Conservation (phyloP, 2,888 invertebrate genomes). For the Spisula solida region DNA sequence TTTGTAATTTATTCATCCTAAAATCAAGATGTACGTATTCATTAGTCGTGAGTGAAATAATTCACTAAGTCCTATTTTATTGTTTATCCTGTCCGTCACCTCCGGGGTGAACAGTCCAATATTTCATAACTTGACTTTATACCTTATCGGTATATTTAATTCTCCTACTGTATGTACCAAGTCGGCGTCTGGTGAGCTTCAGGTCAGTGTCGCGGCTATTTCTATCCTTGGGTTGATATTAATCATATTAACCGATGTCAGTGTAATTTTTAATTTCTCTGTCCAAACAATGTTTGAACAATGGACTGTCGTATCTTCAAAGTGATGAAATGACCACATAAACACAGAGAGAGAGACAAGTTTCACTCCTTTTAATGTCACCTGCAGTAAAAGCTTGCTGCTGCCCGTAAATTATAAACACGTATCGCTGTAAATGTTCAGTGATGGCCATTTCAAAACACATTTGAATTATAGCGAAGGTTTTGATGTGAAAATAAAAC, state of each 20-base stretch:
- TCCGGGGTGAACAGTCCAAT: slow-evolving; percentile 47
- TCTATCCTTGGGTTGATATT: slow-evolving; percentile 23
- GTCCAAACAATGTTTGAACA: slow-evolving; percentile 51
- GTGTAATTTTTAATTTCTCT: slow-evolving; percentile 29
- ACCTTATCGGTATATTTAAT: background rate
- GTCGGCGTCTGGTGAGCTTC: background rate
- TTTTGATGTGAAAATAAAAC: slow-evolving; percentile 22
- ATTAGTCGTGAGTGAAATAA: slow-evolving; percentile 28
- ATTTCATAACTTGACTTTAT: slow-evolving; percentile 31
- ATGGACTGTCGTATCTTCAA: slow-evolving; percentile 58
- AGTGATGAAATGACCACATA: slow-evolving; percentile 68
- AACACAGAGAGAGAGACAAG: slow-evolving; percentile 52
- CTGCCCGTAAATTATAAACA: slow-evolving; percentile 30
- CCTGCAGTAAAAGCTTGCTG: background rate
- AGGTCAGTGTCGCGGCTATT: slow-evolving; percentile 21
- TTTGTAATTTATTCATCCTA: slow-evolving; percentile 26
- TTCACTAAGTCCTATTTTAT: slow-evolving; percentile 31
- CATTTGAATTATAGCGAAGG: background rate
- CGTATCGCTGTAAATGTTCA: slow-evolving; percentile 21
- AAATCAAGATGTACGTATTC: slow-evolving; percentile 38
- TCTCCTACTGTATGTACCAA: background rate
- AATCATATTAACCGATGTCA: slow-evolving; percentile 45
- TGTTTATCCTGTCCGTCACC: slow-evolving; percentile 37
- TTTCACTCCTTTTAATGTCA: slow-evolving; percentile 45
- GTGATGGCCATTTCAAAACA: slow-evolving; percentile 19